Conservation (phyloP, 2,113 vertebrate genomes). For the Emberiza fucata region DNA sequence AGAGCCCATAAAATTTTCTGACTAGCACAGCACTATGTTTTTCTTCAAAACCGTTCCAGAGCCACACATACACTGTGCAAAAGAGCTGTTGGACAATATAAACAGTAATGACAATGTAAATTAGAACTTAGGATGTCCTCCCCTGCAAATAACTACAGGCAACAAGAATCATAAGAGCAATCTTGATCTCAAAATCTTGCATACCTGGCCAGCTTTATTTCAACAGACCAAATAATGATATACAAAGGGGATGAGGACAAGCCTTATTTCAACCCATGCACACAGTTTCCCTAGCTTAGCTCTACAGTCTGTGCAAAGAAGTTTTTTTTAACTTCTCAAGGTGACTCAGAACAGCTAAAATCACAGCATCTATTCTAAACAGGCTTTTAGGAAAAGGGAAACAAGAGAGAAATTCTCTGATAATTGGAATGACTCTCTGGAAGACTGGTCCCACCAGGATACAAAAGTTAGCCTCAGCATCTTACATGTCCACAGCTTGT, state of each 20-base stretch:
- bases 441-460: neutral
- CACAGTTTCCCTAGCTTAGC: neutral
- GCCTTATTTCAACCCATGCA: neutral
- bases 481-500: neutral
- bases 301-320: neutral
- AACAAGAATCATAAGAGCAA: neutral
- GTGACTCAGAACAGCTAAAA: neutral
- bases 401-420: neutral
- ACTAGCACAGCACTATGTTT: neutral
- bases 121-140: neutral
- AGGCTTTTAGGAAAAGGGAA: neutral
- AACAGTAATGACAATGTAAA: neutral
- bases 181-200: neutral
- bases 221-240: neutral
- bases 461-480: neutral
- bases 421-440: neutral
- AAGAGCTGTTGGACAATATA: neutral
- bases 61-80: rapidly evolving
- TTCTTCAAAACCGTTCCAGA: neutral
- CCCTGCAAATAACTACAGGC: neutral
- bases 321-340: neutral
- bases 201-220: neutral
- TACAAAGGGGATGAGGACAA: neutral
- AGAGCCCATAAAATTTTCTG: neutral
- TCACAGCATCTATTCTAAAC: neutral